Conservation (phyloP, 2,888 invertebrate genomes). For the Spisula subtruncata region DNA sequence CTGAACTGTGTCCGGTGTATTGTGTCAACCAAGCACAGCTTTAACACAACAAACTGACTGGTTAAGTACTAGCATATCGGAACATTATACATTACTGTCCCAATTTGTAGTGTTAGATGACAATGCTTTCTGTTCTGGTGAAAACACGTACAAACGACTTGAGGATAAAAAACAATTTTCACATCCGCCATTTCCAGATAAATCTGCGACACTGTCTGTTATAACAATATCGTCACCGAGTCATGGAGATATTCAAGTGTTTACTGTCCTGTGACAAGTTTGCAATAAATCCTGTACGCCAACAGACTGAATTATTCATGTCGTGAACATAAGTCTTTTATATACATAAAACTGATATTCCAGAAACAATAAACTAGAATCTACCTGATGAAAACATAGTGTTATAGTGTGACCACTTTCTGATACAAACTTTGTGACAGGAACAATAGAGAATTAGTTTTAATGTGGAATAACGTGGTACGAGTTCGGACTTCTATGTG, state of each 20-base stretch:
- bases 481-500: neutral
- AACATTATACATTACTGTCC: neutral
- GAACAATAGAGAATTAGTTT: neutral
- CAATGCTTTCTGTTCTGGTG: neutral
- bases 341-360: neutral
- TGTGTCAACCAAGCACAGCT: too few species aligned
- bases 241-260: neutral
- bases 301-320: neutral
- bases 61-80: neutral
- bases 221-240: neutral
- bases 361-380: neutral
- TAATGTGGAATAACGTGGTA: neutral
- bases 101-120: neutral
- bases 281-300: neutral
- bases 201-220: conserved; percentile 18
- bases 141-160: neutral
- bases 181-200: conserved; percentile 20
- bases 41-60: too few species aligned
- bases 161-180: conserved; percentile 21
- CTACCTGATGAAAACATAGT: too few species aligned
- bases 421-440: neutral
- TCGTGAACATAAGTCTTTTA: neutral
- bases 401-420: neutral
- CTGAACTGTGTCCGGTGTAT: too few species aligned
- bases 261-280: conserved; percentile 1